phyloP scores from a whole-genome alignment of 2,113 vertebrate species.

The Ciconia boyciana region DNA sequence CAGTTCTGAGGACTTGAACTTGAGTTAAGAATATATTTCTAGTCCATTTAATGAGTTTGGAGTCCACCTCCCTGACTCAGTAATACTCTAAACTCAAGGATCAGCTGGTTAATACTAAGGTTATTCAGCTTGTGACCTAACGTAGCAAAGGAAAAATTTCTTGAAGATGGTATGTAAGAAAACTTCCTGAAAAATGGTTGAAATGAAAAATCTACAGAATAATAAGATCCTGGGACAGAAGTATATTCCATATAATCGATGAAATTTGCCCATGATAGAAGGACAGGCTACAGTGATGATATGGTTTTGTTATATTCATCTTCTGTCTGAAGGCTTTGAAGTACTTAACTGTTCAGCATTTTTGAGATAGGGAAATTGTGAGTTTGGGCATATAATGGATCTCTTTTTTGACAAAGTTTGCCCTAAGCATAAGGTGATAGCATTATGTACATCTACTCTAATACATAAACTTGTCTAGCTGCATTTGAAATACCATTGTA shows the following conservation, averaged over 20 bases:
- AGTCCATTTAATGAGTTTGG: neutral
- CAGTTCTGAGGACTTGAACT: neutral
- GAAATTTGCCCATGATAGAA: neutral
- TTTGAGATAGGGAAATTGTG: neutral
- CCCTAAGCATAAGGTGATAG: neutral
- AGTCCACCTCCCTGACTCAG: neutral
- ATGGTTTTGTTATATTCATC: neutral
- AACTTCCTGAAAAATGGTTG: neutral
- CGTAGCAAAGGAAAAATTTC: neutral
- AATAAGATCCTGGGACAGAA: neutral
- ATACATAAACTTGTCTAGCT: neutral
- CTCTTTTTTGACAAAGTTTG: neutral
- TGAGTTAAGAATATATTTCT: neutral
- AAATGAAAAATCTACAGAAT: neutral
- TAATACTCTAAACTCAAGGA: neutral
- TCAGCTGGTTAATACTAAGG: neutral
- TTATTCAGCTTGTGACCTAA: neutral
- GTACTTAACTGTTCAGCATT: neutral
- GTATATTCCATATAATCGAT: neutral
- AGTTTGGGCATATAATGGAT: neutral
- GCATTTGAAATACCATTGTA: neutral
- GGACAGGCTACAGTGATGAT: neutral
- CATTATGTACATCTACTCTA: neutral
- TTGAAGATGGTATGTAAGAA: neutral
- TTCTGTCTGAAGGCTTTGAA: neutral